phyloP scores from a whole-genome alignment of 2,888 invertebrate genomes.

The Tetropium fuscum region DNA sequence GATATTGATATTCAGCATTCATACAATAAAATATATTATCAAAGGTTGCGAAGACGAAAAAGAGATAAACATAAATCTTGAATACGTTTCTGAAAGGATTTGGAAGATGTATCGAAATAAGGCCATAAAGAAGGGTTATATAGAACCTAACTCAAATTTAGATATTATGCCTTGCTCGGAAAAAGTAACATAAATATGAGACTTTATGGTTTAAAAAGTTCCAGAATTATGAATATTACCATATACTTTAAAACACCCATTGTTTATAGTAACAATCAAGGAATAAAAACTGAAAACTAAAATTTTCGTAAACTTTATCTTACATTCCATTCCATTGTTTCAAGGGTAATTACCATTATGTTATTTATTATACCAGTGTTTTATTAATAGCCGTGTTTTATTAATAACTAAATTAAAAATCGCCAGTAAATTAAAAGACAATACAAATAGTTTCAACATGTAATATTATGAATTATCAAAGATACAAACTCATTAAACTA shows the following conservation, averaged over 20 bases:
- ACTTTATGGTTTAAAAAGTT: constrained; percentile 61
- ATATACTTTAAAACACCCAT: constrained; percentile 54
- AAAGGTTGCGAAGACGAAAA: constrained; percentile 44
- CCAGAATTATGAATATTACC: constrained; percentile 56
- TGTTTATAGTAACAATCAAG: too few relatives aligned
- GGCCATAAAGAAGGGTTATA: constrained; percentile 64
- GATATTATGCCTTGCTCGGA: constrained; percentile 58
- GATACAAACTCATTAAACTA: too few relatives aligned
- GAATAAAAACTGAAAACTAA: too few relatives aligned
- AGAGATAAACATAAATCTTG: constrained; percentile 59
- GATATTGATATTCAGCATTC: constrained; percentile 28
- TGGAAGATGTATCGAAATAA: constrained; percentile 63
- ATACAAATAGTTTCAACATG: too few relatives aligned
- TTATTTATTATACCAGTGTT: too few relatives aligned
- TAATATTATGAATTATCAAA: too few relatives aligned
- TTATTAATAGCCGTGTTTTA: too few relatives aligned
- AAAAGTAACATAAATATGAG: constrained; percentile 56
- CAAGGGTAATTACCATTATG: too few relatives aligned
- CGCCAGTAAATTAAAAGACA: too few relatives aligned
- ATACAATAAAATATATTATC: constrained; percentile 35
- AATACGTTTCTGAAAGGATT: constrained; percentile 61
- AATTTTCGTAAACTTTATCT: too few relatives aligned
- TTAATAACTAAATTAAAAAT: too few relatives aligned
- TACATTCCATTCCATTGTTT: too few relatives aligned
- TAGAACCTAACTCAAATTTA: constrained; percentile 62